phyloP scores from a whole-genome alignment of 2,797 vertebrate species.

The Megalops cyprinoides region DNA sequence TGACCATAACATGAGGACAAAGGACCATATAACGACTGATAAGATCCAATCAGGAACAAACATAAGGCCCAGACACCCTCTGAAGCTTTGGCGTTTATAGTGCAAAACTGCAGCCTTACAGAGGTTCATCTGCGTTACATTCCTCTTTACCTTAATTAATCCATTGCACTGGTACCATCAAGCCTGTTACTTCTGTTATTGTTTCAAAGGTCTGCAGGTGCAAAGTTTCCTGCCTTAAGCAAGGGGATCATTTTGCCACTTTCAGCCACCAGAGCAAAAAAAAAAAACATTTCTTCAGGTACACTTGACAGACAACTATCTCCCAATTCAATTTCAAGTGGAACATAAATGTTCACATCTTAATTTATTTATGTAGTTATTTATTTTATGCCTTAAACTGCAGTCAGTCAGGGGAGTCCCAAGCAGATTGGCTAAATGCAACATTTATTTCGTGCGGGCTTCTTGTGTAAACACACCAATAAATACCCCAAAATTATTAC shows the following conservation, averaged over 20 bases:
- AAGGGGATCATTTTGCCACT: slow-evolving; percentile 9
- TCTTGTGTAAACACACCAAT: not conserved
- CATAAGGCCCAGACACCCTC: not conserved
- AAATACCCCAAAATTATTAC: not conserved
- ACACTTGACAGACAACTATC: not conserved
- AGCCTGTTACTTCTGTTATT: not conserved
- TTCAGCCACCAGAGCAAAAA: slow-evolving; percentile 6
- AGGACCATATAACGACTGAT: too few species aligned
- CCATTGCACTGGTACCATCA: not conserved
- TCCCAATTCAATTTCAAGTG: not conserved
- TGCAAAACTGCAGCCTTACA: not conserved
- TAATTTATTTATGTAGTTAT: slow-evolving; percentile 3
- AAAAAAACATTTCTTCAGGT: slow-evolving; percentile 4
- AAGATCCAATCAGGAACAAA: not conserved
- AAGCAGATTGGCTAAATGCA: not conserved
- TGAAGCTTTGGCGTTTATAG: not conserved
- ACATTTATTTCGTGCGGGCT: not conserved
- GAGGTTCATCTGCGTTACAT: not conserved
- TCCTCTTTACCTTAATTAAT: slow-evolving; percentile 4
- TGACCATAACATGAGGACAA: too few species aligned
- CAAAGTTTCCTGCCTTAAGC: not conserved
- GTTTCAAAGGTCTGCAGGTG: not conserved
- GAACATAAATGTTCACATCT: slow-evolving; percentile 10
- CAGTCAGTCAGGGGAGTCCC: not conserved
- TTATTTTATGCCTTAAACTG: slow-evolving; percentile 6